phyloP scores from a whole-genome alignment of 2,113 vertebrate genomes.

The Onychostoma macrolepis region DNA sequence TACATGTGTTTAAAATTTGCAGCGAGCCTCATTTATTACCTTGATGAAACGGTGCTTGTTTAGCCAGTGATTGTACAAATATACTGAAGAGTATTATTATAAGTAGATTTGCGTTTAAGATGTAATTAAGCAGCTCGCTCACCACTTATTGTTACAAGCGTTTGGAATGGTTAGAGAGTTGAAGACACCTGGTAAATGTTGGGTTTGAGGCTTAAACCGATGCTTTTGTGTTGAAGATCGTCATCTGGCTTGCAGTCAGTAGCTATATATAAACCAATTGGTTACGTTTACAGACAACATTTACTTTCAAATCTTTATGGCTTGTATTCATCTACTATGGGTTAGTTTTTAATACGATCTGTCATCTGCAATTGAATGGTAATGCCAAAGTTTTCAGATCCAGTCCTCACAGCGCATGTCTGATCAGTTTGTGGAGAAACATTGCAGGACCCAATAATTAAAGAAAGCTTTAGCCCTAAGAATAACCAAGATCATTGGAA shows the following conservation, averaged over 20 bases:
- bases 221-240: not conserved
- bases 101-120: conserved; percentile 6
- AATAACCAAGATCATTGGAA: not conserved
- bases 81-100: conserved; percentile 33
- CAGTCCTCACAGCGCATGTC: not conserved
- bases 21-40: conserved; percentile 34
- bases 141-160: not conserved
- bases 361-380: not conserved
- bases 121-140: not conserved
- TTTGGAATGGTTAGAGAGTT: not conserved
- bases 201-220: not conserved
- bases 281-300: not conserved
- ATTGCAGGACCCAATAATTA: not conserved
- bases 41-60: conserved; percentile 38
- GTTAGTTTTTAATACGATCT: conserved; percentile 14
- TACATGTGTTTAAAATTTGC: conserved; percentile 33
- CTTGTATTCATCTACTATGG: not conserved
- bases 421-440: not conserved
- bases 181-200: not conserved
- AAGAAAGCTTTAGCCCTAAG: conserved; percentile 19
- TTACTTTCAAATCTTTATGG: not conserved
- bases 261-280: not conserved
- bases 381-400: not conserved
- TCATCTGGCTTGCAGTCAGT: not conserved
- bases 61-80: conserved; percentile 50